These are phyloP conservation scores for Cyclina sinensis DNA, from an alignment of 1,140 invertebrate genomes.

Conservation along the genomic window DNA sequence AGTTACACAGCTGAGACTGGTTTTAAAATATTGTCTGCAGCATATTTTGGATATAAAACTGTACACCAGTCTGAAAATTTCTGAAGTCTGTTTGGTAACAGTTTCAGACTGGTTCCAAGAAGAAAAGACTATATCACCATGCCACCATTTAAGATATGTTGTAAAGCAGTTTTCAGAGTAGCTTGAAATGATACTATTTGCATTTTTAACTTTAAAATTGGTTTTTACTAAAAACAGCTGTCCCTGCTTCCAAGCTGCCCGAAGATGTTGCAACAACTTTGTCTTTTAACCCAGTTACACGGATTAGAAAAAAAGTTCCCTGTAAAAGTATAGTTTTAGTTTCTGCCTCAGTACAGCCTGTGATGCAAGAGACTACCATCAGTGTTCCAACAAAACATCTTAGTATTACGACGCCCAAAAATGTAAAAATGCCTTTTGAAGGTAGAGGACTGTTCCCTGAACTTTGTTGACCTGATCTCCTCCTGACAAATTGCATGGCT, in stretches of 20 bases:
- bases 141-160: too few species aligned
- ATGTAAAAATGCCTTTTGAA: background rate
- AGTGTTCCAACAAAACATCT: constrained; percentile 7
- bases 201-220: background rate
- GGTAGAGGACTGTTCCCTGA: background rate
- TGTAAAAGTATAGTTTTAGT: constrained; percentile 37
- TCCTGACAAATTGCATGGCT: constrained; percentile 5
- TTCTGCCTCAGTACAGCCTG: background rate
- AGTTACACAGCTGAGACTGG: too few species aligned
- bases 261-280: constrained; percentile 1
- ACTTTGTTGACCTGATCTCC: too few species aligned
- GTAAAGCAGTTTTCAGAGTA: background rate
- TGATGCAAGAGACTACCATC: background rate
- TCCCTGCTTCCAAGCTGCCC: background rate
- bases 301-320: constrained; percentile 9
- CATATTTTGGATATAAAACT: too few species aligned
- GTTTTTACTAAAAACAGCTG: constrained; percentile 24
- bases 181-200: background rate
- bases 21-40: too few species aligned
- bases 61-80: too few species aligned
- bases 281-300: constrained; percentile 18
- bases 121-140: too few species aligned
- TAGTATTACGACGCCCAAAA: too few species aligned
- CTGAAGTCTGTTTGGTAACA: too few species aligned
- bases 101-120: too few species aligned